These are phyloP conservation scores for Macropodus opercularis DNA, from an alignment of 2,797 vertebrate species.

Conservation along the genomic window DNA sequence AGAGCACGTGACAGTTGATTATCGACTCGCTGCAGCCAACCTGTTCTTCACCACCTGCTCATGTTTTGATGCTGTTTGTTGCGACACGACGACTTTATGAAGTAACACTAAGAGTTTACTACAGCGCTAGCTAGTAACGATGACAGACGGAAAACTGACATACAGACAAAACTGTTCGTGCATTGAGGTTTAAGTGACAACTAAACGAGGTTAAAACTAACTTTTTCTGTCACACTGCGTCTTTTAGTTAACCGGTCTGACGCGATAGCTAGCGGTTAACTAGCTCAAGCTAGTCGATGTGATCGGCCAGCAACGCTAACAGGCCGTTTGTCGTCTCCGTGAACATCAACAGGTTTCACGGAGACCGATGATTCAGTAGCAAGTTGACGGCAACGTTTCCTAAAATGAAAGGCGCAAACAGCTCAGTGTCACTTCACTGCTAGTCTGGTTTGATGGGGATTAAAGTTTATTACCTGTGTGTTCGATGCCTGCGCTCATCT, in stretches of 20 bases:
- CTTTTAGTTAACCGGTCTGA: neutral
- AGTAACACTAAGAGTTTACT: neutral
- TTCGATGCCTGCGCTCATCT: slow-evolving; percentile 47
- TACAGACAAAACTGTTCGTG: fast-evolving
- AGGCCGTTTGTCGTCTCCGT: slow-evolving; percentile 22
- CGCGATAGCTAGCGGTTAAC: slow-evolving; percentile 49
- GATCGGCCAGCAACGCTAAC: slow-evolving; percentile 43
- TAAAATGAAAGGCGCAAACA: neutral
- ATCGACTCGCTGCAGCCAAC: too few relatives aligned
- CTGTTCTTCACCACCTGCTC: too few relatives aligned
- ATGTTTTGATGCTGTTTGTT: neutral
- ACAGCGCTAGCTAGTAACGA: neutral
- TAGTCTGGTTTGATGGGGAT: neutral
- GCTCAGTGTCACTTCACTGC: neutral
- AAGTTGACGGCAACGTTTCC: neutral
- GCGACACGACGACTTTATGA: neutral
- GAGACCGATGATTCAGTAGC: neutral
- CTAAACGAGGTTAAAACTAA: neutral
- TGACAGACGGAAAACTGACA: neutral
- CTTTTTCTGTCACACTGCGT: neutral
- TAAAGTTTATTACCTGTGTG: slow-evolving; percentile 62
- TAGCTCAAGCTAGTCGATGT: slow-evolving; percentile 4
- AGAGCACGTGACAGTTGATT: too few relatives aligned
- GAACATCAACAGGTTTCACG: slow-evolving; percentile 33
- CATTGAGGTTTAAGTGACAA: neutral